These are phyloP conservation scores for Papilio helenus DNA, from an alignment of 1,140 invertebrate species.

Conservation along the genomic window DNA sequence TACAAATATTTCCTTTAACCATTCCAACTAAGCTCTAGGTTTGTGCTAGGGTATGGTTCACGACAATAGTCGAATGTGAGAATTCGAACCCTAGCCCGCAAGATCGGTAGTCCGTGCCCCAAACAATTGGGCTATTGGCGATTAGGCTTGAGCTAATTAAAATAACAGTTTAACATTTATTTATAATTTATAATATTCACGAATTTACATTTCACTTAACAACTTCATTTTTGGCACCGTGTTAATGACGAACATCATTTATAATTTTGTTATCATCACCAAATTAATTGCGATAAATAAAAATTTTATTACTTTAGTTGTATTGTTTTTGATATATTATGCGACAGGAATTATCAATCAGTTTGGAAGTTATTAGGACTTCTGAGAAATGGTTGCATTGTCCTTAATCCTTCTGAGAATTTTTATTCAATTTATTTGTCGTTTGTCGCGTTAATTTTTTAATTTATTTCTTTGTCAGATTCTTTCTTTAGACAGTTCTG, in stretches of 20 bases:
- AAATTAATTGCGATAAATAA: slow-evolving; percentile 8
- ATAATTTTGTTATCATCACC: background rate
- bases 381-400: slow-evolving; percentile 19
- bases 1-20: too few relatives aligned
- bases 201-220: background rate
- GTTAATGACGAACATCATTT: background rate
- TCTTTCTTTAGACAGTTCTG: background rate
- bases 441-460: background rate
- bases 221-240: background rate
- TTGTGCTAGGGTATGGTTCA: too few relatives aligned
- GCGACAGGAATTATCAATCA: background rate
- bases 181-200: background rate
- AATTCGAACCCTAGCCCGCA: too few relatives aligned
- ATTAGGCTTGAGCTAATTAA: too few relatives aligned
- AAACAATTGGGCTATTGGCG: too few relatives aligned
- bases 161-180: too few relatives aligned
- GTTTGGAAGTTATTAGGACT: slow-evolving; percentile 8
- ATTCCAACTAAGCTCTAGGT: too few relatives aligned
- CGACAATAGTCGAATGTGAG: too few relatives aligned
- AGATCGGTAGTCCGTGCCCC: too few relatives aligned
- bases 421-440: slow-evolving; percentile 4
- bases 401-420: slow-evolving; percentile 21
- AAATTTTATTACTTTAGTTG: background rate
- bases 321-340: background rate
- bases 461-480: background rate